phyloP scores from a whole-genome alignment of 1,140 invertebrate genomes.

The Elymnias hypermnestra region DNA sequence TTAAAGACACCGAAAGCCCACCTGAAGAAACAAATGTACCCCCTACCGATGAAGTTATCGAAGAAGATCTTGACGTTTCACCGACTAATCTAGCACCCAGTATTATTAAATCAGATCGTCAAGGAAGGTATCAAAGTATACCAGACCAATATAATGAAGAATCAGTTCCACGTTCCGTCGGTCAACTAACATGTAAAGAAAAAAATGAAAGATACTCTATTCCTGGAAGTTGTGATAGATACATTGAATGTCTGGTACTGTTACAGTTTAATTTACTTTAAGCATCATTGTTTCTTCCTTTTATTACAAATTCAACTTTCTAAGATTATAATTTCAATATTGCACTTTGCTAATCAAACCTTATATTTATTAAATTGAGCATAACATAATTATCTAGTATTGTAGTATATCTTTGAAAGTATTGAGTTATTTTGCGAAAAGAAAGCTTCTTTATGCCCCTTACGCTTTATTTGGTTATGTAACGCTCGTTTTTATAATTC shows the following conservation, averaged over 20 bases:
- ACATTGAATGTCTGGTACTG: constrained; percentile 76
- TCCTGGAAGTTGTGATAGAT: constrained; percentile 84
- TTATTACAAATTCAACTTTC: too few species aligned
- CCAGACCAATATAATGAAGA: constrained; percentile 34
- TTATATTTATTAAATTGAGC: too few species aligned
- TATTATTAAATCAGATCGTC: constrained; percentile 1
- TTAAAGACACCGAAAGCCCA: too few species aligned
- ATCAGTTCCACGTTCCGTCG: constrained; percentile 23
- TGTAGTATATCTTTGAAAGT: too few species aligned
- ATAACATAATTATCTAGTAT: too few species aligned
- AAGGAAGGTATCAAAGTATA: constrained; percentile 14
- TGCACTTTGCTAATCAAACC: too few species aligned
- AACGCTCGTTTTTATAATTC: too few species aligned
- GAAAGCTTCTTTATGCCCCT: too few species aligned
- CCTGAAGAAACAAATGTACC: background rate
- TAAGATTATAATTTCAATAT: too few species aligned
- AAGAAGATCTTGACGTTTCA: background rate
- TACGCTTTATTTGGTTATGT: too few species aligned
- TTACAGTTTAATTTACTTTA: background rate
- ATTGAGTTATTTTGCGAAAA: too few species aligned
- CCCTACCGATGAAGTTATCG: background rate
- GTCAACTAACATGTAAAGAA: constrained; percentile 76
- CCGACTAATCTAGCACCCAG: background rate
- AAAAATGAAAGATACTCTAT: constrained; percentile 83
- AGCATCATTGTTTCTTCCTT: too few species aligned